Conservation (phyloP, 1,140 invertebrate genomes). For the Anadara kagoshimensis region DNA sequence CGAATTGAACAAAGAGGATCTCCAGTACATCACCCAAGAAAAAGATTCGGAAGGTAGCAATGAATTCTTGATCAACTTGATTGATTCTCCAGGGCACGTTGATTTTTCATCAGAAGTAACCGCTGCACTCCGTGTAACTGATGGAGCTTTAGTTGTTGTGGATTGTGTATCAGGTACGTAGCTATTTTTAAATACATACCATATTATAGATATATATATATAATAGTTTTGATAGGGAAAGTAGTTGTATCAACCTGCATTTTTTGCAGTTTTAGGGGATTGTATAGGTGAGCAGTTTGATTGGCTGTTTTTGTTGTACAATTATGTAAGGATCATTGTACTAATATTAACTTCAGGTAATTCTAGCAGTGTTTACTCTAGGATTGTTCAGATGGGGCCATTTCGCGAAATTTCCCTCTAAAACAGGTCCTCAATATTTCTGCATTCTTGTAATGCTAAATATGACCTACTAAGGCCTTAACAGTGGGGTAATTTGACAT, state of each 20-base stretch:
- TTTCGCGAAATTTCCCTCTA: too few relatives aligned
- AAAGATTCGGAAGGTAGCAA: constrained; percentile 82
- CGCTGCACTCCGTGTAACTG: constrained; percentile 98
- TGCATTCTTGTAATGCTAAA: too few relatives aligned
- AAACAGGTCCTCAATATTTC: too few relatives aligned
- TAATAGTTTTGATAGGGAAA: too few relatives aligned
- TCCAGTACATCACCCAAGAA: constrained; percentile 92
- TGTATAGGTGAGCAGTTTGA: neutral
- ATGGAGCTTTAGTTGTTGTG: constrained; percentile 99
- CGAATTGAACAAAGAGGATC: constrained; percentile 93
- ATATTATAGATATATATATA: constrained; percentile 5
- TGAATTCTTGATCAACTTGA: constrained; percentile 99
- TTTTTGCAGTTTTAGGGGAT: neutral
- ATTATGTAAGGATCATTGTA: too few relatives aligned
- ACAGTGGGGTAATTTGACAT: too few relatives aligned
- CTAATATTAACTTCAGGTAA: too few relatives aligned
- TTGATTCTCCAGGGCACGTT: constrained; percentile 99
- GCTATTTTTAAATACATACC: neutral
- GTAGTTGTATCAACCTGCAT: neutral
- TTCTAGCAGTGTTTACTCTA: too few relatives aligned
- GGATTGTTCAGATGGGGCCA: too few relatives aligned
- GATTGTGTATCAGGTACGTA: constrained; percentile 96
- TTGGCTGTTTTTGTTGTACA: too few relatives aligned
- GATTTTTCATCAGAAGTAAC: constrained; percentile 99
- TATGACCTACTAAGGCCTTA: too few relatives aligned